These are phyloP conservation scores for Periophthalmus magnuspinnatus DNA, from an alignment of 2,797 vertebrate species.

Conservation along the genomic window DNA sequence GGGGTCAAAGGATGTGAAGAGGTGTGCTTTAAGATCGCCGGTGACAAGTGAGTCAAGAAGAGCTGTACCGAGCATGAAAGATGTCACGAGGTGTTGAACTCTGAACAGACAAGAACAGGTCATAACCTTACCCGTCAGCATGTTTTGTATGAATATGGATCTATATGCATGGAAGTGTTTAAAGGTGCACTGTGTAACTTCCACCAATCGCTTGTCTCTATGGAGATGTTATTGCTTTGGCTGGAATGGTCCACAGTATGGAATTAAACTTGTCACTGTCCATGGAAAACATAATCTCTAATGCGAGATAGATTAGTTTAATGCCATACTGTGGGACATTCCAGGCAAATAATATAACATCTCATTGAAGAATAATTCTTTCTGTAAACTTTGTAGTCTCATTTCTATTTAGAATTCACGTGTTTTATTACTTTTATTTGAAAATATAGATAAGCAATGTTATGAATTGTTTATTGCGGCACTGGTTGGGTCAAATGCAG, in stretches of 20 bases:
- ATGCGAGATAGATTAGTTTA: not conserved
- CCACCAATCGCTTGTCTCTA: not conserved
- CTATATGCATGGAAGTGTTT: not conserved
- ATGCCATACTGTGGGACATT: not conserved
- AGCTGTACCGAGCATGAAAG: conserved; percentile 55
- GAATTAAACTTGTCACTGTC: not conserved
- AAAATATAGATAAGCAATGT: no score
- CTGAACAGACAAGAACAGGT: conserved; percentile 46
- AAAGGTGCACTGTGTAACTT: not conserved
- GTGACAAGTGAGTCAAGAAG: conserved; percentile 63
- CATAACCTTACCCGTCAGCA: conserved; percentile 21
- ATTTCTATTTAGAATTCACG: no score
- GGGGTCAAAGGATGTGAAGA: conserved; percentile 51
- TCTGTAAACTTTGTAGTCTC: no score
- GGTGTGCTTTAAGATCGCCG: conserved; percentile 56
- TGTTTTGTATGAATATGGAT: not conserved
- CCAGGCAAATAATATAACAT: no score
- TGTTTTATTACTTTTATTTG: no score
- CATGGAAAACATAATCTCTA: not conserved
- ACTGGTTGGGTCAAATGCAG: no score
- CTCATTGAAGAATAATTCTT: no score
- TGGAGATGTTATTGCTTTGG: not conserved
- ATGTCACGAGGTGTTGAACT: conserved; percentile 44
- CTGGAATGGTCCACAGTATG: not conserved
- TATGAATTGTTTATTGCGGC: no score